phyloP scores from a whole-genome alignment of 2,797 vertebrate species.

The Argyrosomus regius region DNA sequence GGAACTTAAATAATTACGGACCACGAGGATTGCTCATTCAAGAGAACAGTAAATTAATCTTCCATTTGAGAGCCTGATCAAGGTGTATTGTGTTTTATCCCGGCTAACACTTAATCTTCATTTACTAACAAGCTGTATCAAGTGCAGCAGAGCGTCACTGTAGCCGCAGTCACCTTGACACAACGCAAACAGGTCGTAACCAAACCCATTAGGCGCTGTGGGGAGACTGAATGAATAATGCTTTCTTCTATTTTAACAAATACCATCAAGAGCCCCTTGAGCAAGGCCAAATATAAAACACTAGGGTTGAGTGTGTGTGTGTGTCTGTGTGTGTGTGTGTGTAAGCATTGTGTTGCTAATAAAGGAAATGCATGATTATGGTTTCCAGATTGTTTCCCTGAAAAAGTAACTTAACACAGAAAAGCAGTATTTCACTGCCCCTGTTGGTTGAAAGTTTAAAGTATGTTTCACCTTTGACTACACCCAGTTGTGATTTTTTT shows the following conservation, averaged over 20 bases:
- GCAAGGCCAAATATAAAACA: slow-evolving; percentile 31
- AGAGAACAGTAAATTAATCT: slow-evolving; percentile 79
- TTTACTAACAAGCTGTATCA: slow-evolving; percentile 69
- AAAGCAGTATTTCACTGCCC: background rate
- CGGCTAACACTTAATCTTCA: slow-evolving; percentile 72
- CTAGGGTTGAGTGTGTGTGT: background rate
- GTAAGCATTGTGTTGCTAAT: background rate
- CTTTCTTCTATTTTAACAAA: slow-evolving; percentile 18
- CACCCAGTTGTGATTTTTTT: too few species aligned
- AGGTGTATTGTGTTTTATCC: slow-evolving; percentile 85
- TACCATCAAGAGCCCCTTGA: slow-evolving; percentile 26
- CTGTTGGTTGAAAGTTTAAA: background rate
- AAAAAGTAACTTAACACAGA: background rate
- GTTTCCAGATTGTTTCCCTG: background rate
- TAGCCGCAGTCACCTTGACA: slow-evolving; percentile 73
- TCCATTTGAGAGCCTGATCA: slow-evolving; percentile 83
- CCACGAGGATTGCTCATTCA: slow-evolving; percentile 84
- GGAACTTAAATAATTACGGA: slow-evolving; percentile 97
- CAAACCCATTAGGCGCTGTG: slow-evolving; percentile 39
- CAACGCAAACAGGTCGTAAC: slow-evolving; percentile 63
- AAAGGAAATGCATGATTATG: slow-evolving; percentile 11
- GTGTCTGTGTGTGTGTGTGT: background rate
- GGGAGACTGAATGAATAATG: slow-evolving; percentile 2
- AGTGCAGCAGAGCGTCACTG: slow-evolving; percentile 64
- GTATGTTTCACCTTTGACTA: background rate